These are phyloP conservation scores for Diadema setosum DNA, from an alignment of 35 echinoderm and acorn worm genomes.

Conservation along the genomic window DNA sequence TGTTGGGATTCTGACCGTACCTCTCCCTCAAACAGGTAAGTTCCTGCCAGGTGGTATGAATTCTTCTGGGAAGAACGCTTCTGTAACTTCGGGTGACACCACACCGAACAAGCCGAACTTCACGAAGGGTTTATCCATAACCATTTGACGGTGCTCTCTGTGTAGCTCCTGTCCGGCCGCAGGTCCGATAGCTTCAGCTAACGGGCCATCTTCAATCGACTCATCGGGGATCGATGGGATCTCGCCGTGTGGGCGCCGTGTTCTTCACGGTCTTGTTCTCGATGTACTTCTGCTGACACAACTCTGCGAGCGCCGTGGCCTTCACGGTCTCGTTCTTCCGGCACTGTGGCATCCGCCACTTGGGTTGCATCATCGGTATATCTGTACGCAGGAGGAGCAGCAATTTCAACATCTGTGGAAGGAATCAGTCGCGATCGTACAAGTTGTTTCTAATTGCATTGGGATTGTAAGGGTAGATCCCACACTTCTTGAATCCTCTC, in stretches of 20 bases:
- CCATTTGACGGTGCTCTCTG: no score
- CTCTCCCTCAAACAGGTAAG: not conserved
- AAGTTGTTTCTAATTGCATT: not conserved
- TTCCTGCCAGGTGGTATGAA: not conserved
- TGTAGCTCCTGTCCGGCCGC: no score
- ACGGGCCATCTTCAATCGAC: not conserved
- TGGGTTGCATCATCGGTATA: not conserved
- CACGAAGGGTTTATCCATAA: no score
- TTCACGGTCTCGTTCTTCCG: not conserved
- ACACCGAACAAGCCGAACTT: no score
- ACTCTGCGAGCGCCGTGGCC: no score
- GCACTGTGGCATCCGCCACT: not conserved
- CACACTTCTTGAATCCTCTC: no score
- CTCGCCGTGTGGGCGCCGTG: not conserved
- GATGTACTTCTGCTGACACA: no score
- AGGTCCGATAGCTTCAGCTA: no score
- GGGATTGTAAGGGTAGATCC: not conserved
- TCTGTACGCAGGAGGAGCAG: no score
- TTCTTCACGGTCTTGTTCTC: not conserved
- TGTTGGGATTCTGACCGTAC: not conserved
- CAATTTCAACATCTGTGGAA: not conserved
- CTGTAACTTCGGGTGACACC: not conserved
- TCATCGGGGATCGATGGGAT: no score
- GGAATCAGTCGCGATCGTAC: not conserved
- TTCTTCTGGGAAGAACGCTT: not conserved